A percentile compares a stretch with the other conserved stretches of the same genome.
These are phyloP conservation scores for Prenolepis imparis DNA, from an alignment of 2,888 invertebrate genomes.

Conservation along the genomic window DNA sequence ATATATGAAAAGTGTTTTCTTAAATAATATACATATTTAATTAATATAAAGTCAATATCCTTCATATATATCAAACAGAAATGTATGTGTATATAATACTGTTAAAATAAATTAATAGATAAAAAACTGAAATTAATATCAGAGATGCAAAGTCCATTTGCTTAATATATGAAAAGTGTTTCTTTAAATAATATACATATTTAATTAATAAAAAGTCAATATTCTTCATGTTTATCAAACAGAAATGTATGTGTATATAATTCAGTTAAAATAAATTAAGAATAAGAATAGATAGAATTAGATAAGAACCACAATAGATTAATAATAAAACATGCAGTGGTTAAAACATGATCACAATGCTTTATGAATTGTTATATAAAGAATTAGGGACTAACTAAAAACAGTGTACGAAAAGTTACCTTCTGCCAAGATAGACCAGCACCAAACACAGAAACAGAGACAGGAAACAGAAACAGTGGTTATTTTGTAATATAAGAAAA, in stretches of 20 bases:
- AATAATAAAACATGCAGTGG: background rate
- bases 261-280: conserved; percentile 1
- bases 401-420: conserved; percentile 80
- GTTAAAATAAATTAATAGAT: conserved; percentile 17
- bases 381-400: conserved; percentile 56
- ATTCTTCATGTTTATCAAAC: background rate
- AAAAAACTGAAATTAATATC: conserved; percentile 24
- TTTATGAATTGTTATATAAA: background rate
- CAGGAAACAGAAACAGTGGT: conserved; percentile 83
- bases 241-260: background rate
- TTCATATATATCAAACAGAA: background rate
- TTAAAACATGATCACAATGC: background rate
- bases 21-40: conserved; percentile 1
- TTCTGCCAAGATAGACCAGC: conserved; percentile 86
- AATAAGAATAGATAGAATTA: too few relatives aligned
- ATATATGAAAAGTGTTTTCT: background rate
- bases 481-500: conserved; percentile 72
- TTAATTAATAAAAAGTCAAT: background rate
- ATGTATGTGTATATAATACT: background rate
- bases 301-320: background rate
- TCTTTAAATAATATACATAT: background rate
- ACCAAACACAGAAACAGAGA: conserved; percentile 85
- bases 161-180: background rate
- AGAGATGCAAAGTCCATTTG: background rate
- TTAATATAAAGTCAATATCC: background rate